A percentile compares a stretch with the other conserved stretches of the same genome.
These are phyloP conservation scores for Phylloscopus trochilus DNA, from an alignment of 2,113 vertebrate species.

Conservation along the genomic window DNA sequence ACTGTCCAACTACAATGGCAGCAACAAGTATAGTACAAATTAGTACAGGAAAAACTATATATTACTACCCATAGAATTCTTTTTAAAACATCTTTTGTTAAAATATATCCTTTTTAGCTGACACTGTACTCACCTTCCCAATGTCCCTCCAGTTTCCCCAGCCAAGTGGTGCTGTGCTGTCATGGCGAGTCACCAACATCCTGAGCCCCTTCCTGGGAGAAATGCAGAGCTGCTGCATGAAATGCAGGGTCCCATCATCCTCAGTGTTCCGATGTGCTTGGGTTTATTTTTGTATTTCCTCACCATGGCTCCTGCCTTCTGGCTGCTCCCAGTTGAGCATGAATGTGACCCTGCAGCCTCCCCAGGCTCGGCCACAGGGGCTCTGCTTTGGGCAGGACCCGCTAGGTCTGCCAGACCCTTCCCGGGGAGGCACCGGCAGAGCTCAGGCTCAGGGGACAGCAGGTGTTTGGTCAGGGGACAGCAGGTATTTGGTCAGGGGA, in stretches of 20 bases:
- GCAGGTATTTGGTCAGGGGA: no score
- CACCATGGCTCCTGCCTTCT: not conserved
- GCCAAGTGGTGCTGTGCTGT: not conserved
- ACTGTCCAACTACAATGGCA: not conserved
- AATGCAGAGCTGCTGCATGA: not conserved
- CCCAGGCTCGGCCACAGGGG: no score
- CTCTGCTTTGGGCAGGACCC: no score
- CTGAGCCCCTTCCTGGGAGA: not conserved
- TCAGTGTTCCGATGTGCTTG: not conserved
- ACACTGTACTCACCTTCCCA: not conserved
- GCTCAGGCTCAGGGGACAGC: not conserved
- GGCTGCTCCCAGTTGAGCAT: no score
- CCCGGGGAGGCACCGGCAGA: no score
- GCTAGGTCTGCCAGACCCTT: no score
- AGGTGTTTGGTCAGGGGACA: no score
- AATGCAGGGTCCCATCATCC: no score
- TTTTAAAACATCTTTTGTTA: fast-evolving
- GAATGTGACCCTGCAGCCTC: fast-evolving
- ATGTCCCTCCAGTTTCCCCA: not conserved
- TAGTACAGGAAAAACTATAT: not conserved
- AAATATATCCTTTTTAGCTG: not conserved
- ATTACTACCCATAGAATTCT: not conserved
- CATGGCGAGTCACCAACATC: fast-evolving
- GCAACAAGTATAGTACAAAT: not conserved
- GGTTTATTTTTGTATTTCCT: not conserved